phyloP scores from a whole-genome alignment of 2,797 vertebrate genomes.

The Toxotes lorentzi region DNA sequence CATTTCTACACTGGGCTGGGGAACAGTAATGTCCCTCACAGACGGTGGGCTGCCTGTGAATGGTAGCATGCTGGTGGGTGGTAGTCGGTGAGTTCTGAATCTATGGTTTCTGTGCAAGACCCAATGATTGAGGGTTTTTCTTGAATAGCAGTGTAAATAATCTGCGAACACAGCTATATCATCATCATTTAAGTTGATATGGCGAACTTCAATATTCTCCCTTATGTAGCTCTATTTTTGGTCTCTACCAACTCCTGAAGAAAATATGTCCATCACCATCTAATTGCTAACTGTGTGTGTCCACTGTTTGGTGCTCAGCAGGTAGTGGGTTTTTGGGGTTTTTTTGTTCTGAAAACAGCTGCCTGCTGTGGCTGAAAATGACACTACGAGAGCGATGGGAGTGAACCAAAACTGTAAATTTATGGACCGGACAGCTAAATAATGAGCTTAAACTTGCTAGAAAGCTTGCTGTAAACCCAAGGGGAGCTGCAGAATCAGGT shows the following conservation, averaged over 20 bases:
- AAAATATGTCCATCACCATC: neutral
- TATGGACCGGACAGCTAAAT: neutral
- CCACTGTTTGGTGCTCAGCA: neutral
- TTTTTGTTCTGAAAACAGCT: neutral
- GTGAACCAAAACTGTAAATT: neutral
- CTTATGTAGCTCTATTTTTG: neutral
- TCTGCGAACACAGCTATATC: neutral
- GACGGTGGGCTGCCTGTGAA: slow-evolving; percentile 17
- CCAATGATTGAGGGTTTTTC: neutral
- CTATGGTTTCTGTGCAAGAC: slow-evolving; percentile 16
- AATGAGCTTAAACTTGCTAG: neutral
- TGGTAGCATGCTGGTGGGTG: slow-evolving; percentile 23
- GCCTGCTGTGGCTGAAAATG: neutral
- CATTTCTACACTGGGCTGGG: slow-evolving; percentile 43
- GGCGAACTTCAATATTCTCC: too few relatives aligned
- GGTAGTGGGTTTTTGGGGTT: neutral
- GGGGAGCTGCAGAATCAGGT: neutral
- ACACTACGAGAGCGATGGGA: neutral
- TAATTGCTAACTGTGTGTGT: neutral
- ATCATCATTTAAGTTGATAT: neutral
- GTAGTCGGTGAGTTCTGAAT: slow-evolving; percentile 24
- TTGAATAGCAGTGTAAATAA: too few relatives aligned
- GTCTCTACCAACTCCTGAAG: neutral
- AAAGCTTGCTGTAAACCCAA: neutral
- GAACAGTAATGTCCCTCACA: slow-evolving; percentile 25